Conservation (phyloP, 2,113 vertebrate genomes). For the Xenopus laevis region DNA sequence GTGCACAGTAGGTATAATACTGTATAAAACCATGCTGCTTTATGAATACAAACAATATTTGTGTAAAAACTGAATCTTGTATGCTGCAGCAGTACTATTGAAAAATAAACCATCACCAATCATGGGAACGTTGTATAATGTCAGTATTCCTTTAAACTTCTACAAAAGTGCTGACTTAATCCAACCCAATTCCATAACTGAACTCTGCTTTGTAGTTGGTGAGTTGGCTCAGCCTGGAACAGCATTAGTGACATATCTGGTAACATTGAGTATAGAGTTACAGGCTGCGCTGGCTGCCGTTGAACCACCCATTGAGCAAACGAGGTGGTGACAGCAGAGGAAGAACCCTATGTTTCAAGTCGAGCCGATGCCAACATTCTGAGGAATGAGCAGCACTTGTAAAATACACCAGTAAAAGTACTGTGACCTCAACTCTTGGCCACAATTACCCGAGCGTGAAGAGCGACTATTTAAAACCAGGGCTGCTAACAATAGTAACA, state of each 20-base stretch:
- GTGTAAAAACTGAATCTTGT: too few relatives aligned
- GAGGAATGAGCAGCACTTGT: conserved; percentile 15
- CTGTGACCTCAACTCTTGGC: conserved; percentile 43
- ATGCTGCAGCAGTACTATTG: too few relatives aligned
- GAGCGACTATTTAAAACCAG: conserved; percentile 29
- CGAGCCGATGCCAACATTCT: neutral
- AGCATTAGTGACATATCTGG: conserved; percentile 26
- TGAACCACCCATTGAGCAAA: conserved; percentile 28
- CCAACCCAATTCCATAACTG: conserved; percentile 1
- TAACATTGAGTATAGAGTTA: conserved; percentile 6
- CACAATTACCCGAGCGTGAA: conserved; percentile 40
- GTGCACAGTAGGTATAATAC: too few relatives aligned
- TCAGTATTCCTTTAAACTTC: too few relatives aligned
- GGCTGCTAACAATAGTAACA: conserved; percentile 34
- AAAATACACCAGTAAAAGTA: conserved; percentile 33
- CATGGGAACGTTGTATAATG: too few relatives aligned
- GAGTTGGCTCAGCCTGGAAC: conserved; percentile 24
- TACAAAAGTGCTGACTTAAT: too few relatives aligned
- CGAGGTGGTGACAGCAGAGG: conserved; percentile 38
- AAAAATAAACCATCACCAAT: too few relatives aligned
- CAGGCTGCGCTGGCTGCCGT: conserved; percentile 24
- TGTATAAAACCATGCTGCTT: too few relatives aligned
- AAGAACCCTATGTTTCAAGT: neutral
- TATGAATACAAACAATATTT: too few relatives aligned
- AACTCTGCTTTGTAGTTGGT: conserved; percentile 14